These are phyloP conservation scores for Erpornis zantholeuca DNA, from an alignment of 2,113 vertebrate genomes.

Conservation along the genomic window DNA sequence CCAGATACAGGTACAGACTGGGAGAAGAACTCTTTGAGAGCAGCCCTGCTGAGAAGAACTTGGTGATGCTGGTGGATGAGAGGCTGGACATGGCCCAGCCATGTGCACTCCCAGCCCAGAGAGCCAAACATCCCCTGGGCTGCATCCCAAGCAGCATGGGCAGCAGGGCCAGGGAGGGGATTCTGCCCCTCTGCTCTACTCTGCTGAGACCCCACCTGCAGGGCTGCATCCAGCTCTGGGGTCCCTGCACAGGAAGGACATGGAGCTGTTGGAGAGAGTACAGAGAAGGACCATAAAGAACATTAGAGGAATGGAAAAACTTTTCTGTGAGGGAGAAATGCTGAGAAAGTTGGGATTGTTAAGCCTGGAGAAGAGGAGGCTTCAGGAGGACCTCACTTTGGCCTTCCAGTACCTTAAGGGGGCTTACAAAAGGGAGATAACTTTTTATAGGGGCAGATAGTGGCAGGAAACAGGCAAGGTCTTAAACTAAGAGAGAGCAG, in stretches of 20 bases:
- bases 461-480: not conserved
- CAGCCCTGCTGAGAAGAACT: not conserved
- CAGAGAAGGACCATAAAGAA: not conserved
- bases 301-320: not conserved
- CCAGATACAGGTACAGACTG: not conserved
- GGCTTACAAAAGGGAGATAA: not conserved
- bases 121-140: not conserved
- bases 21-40: not conserved
- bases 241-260: not conserved
- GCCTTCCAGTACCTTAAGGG: not conserved
- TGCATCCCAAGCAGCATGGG: not conserved
- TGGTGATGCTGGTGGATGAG: rapidly evolving
- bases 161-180: not conserved
- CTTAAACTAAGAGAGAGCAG: not conserved
- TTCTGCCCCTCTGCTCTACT: not conserved
- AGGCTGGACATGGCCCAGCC: rapidly evolving
- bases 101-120: not conserved
- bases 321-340: not conserved
- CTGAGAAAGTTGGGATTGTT: not conserved
- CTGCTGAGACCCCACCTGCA: not conserved
- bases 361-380: not conserved
- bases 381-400: not conserved
- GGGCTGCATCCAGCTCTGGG: not conserved
- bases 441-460: not conserved
- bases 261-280: rapidly evolving